Conservation (phyloP, 2,888 invertebrate species). For the Mesoligia furuncula region DNA sequence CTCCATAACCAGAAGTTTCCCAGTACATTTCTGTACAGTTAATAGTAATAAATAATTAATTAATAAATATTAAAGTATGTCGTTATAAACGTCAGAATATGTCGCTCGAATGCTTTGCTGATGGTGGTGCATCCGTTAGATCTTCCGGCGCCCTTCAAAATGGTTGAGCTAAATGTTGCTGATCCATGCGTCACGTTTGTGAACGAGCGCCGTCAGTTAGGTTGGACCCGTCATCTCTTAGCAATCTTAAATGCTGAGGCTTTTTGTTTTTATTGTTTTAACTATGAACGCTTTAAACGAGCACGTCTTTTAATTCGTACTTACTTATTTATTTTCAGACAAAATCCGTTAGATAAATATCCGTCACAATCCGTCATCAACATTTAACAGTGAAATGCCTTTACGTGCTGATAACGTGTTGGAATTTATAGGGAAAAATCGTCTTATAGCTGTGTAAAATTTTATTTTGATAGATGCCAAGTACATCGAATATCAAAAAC, state of each 20-base stretch:
- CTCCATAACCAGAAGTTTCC: not conserved
- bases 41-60: not conserved
- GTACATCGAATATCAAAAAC: too few relatives aligned
- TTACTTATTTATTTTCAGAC: not conserved
- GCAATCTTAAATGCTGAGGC: not conserved
- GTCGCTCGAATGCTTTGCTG: too few relatives aligned
- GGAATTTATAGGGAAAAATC: too few relatives aligned
- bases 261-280: not conserved
- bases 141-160: too few relatives aligned
- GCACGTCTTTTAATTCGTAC: not conserved
- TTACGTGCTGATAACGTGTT: too few relatives aligned
- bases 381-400: too few relatives aligned
- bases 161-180: not conserved
- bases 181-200: not conserved
- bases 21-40: not conserved
- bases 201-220: not conserved
- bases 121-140: not conserved
- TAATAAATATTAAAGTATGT: not conserved
- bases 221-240: not conserved
- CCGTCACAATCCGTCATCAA: too few relatives aligned
- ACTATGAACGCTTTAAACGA: not conserved
- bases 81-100: not conserved
- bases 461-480: too few relatives aligned
- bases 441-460: too few relatives aligned
- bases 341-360: too few relatives aligned